These are phyloP conservation scores for Pseudoatta argentina DNA, from an alignment of 1,140 invertebrate species.

Conservation along the genomic window DNA sequence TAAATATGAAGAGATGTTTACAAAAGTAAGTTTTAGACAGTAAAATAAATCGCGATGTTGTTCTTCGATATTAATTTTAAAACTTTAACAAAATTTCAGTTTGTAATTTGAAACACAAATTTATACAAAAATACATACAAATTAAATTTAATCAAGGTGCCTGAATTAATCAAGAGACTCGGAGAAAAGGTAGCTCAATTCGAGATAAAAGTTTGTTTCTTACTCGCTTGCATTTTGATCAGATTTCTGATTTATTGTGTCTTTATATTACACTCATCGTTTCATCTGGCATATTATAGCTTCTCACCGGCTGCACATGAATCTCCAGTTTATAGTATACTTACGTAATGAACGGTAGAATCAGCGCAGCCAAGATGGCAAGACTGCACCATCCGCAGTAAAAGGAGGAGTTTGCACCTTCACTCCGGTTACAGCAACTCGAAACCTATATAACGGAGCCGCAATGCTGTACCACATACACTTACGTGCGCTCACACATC, in stretches of 20 bases:
- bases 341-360: slow-evolving; percentile 56
- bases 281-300: not conserved
- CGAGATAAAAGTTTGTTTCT: not conserved
- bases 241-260: slow-evolving; percentile 20
- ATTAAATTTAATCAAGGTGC: not conserved
- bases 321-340: slow-evolving; percentile 29
- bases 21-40: not conserved
- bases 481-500: not conserved
- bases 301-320: slow-evolving; percentile 15
- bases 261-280: not conserved
- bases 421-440: slow-evolving; percentile 55
- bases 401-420: slow-evolving; percentile 54
- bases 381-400: slow-evolving; percentile 58
- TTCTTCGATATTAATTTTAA: slow-evolving; percentile 6
- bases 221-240: not conserved
- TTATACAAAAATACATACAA: not conserved
- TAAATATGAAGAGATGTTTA: not conserved
- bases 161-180: not conserved
- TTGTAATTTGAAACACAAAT: not conserved
- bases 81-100: slow-evolving; percentile 21
- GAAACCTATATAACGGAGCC: slow-evolving; percentile 59
- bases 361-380: slow-evolving; percentile 54
- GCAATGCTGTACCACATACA: slow-evolving; percentile 48
- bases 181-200: not conserved
- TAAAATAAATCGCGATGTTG: slow-evolving; percentile 1